These are phyloP conservation scores for Agriopis aurantiaria DNA, from an alignment of 2,888 invertebrate species.

Conservation along the genomic window DNA sequence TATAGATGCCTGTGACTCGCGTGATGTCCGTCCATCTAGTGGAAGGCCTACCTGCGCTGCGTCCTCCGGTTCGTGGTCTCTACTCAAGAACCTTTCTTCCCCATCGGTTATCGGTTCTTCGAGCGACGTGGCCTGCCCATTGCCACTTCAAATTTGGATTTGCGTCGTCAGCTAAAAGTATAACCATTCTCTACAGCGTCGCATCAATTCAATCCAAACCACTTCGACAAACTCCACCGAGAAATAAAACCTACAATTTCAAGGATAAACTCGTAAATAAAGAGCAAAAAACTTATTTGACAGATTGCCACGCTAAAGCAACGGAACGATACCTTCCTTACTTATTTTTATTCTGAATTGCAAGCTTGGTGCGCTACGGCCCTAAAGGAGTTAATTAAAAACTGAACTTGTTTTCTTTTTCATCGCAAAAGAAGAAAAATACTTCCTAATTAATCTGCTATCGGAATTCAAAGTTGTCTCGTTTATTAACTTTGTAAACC, in stretches of 20 bases:
- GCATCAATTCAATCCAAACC: not conserved
- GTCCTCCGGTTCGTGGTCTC: too few relatives aligned
- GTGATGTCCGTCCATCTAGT: too few relatives aligned
- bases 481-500: slow-evolving; percentile 9
- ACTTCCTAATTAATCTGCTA: slow-evolving; percentile 26
- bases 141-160: too few relatives aligned
- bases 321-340: not conserved
- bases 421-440: slow-evolving; percentile 19
- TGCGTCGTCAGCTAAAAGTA: too few relatives aligned
- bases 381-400: slow-evolving; percentile 32
- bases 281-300: slow-evolving; percentile 5
- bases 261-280: slow-evolving; percentile 1
- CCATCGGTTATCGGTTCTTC: too few relatives aligned
- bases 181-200: too few relatives aligned
- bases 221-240: not conserved
- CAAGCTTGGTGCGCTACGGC: slow-evolving; percentile 4
- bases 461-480: slow-evolving; percentile 28
- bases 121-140: too few relatives aligned
- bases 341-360: not conserved
- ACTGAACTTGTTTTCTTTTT: slow-evolving; percentile 27
- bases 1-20: too few relatives aligned
- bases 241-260: not conserved
- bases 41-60: too few relatives aligned
- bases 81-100: too few relatives aligned
- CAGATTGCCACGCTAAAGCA: slow-evolving; percentile 10